These are phyloP conservation scores for Clarias platycephalus DNA, from an alignment of 2,797 vertebrate species.

Conservation along the genomic window DNA sequence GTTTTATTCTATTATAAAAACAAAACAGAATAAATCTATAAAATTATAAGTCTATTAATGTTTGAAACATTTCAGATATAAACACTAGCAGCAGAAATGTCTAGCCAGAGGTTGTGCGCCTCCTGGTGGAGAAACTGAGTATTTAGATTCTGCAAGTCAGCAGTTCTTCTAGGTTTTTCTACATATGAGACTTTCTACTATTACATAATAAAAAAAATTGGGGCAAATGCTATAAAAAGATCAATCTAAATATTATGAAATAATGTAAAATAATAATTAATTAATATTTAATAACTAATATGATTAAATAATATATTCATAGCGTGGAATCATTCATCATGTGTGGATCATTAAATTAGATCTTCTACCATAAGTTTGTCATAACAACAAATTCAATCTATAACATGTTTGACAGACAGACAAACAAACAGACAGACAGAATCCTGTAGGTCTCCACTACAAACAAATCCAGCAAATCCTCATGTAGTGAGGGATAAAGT, in stretches of 20 bases:
- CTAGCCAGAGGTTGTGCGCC: conserved; percentile 34
- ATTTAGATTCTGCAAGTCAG: not conserved
- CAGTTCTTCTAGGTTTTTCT: not conserved
- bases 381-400: not conserved
- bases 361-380: not conserved
- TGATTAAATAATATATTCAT: not conserved
- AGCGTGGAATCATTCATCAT: not conserved
- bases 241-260: not conserved
- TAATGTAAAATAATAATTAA: not conserved
- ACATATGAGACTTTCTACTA: not conserved
- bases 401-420: not conserved
- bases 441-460: not conserved
- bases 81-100: not conserved
- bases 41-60: not conserved
- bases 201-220: not conserved
- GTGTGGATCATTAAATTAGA: not conserved
- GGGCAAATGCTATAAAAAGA: not conserved
- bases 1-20: not conserved
- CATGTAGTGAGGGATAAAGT: conserved; percentile 7
- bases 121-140: conserved; percentile 46
- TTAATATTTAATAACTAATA: not conserved
- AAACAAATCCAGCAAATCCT: conserved; percentile 5
- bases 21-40: not conserved
- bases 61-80: not conserved
- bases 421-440: not conserved